phyloP scores from a whole-genome alignment of 2,888 invertebrate species.

The Chrysopilus asiliformis region DNA sequence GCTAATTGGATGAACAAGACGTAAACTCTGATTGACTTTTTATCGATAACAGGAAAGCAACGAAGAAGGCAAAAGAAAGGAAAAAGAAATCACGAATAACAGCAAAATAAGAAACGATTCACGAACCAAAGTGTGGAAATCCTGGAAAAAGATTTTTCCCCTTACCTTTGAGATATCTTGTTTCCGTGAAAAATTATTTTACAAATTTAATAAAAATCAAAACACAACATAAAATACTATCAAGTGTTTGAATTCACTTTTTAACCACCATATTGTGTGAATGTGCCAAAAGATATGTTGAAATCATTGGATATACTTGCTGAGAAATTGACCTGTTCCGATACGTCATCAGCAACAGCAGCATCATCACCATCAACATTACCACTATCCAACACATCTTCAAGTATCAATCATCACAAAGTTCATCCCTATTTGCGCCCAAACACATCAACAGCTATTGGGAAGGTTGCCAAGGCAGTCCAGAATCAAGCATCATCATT shows the following conservation, averaged over 20 bases:
- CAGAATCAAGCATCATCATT: background rate
- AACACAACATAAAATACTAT: too few relatives aligned
- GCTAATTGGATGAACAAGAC: constrained; percentile 1
- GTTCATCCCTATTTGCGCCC: constrained; percentile 11
- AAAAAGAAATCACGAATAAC: too few relatives aligned
- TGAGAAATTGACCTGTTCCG: constrained; percentile 28
- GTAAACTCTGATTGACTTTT: constrained; percentile 2
- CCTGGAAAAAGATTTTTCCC: too few relatives aligned
- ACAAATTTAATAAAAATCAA: too few relatives aligned
- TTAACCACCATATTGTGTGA: too few relatives aligned
- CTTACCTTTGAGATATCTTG: too few relatives aligned
- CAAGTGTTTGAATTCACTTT: too few relatives aligned
- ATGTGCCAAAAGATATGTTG: constrained; percentile 30
- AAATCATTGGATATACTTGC: constrained; percentile 31
- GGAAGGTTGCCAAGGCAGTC: background rate
- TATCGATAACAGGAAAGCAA: too few relatives aligned
- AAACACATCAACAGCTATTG: constrained; percentile 5
- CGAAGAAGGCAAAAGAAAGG: too few relatives aligned
- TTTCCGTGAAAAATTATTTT: too few relatives aligned
- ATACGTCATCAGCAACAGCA: background rate
- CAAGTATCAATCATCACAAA: constrained; percentile 7
- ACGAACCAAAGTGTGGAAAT: constrained; percentile 4
- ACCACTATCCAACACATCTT: too few relatives aligned
- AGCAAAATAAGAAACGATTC: background rate
- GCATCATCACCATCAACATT: too few relatives aligned